phyloP scores from a whole-genome alignment of 2,888 invertebrate species.

The Stratiomys singularior region DNA sequence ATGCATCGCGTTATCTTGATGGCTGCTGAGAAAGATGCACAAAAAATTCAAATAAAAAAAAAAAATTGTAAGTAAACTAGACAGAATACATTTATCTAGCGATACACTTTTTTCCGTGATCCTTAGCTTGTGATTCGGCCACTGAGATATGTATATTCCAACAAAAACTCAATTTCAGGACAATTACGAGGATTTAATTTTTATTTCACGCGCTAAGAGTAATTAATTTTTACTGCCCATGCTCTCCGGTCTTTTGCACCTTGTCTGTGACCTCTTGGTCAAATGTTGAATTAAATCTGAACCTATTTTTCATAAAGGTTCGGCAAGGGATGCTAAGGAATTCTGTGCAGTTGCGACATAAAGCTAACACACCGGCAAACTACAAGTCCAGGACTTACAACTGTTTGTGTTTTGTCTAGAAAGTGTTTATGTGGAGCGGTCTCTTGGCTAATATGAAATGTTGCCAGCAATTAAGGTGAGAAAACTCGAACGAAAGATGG shows the following conservation, averaged over 20 bases:
- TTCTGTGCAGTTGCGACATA: background rate
- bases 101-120: background rate
- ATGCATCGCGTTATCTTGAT: slow-evolving; percentile 33
- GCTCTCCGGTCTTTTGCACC: slow-evolving; percentile 4
- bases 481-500: slow-evolving; percentile 25
- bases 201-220: slow-evolving; percentile 38
- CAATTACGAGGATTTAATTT: slow-evolving; percentile 45
- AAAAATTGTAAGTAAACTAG: slow-evolving; percentile 31
- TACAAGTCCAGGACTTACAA: background rate
- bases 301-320: slow-evolving; percentile 21
- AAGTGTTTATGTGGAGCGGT: background rate
- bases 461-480: slow-evolving; percentile 32
- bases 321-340: background rate
- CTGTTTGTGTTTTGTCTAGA: slow-evolving; percentile 34
- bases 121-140: background rate
- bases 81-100: background rate
- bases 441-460: slow-evolving; percentile 21
- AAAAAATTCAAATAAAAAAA: background rate
- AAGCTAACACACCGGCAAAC: background rate
- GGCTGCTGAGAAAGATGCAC: background rate
- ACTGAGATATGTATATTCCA: background rate
- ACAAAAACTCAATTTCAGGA: slow-evolving; percentile 43
- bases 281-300: slow-evolving; percentile 10
- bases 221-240: slow-evolving; percentile 29
- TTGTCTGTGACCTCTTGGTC: background rate